Conservation (phyloP, 1,140 invertebrate species). For the Drosophila asahinai region DNA sequence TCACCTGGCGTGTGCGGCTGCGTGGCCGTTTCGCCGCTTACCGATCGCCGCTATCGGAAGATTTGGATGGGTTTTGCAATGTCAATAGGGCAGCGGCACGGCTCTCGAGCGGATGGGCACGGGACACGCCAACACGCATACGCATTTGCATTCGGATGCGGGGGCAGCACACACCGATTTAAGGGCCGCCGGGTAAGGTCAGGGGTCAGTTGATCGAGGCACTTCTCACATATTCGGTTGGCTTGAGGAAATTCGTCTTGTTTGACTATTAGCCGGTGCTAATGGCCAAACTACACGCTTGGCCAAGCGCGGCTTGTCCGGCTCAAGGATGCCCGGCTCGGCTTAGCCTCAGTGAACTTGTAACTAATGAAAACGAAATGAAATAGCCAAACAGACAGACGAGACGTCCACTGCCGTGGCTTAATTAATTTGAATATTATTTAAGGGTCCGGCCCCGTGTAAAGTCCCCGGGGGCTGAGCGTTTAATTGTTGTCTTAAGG, state of each 20-base stretch:
- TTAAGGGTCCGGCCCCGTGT: constrained; percentile 19
- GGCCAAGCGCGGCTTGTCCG: constrained; percentile 33
- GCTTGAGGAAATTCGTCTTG: constrained; percentile 46
- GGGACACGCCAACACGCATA: constrained; percentile 63
- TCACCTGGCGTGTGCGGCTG: constrained; percentile 33
- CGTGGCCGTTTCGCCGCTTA: constrained; percentile 36
- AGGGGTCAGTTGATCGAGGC: constrained; percentile 43
- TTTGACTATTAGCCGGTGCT: constrained; percentile 57
- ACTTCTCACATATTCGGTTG: constrained; percentile 33
- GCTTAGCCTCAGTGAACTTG: constrained; percentile 33
- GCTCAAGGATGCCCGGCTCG: constrained; percentile 62
- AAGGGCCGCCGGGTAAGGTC: constrained; percentile 59
- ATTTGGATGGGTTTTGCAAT: constrained; percentile 70
- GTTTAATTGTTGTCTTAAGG: constrained; percentile 23
- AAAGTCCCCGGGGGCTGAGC: not conserved
- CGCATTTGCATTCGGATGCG: constrained; percentile 62
- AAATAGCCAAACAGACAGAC: constrained; percentile 21
- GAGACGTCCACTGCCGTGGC: constrained; percentile 19
- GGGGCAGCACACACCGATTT: constrained; percentile 14
- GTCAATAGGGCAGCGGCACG: constrained; percentile 62
- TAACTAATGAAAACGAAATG: constrained; percentile 38
- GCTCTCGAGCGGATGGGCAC: constrained; percentile 8
- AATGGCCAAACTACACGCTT: constrained; percentile 63
- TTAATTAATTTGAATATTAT: constrained; percentile 50
- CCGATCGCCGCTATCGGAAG: constrained; percentile 36